phyloP scores from a whole-genome alignment of 2,797 vertebrate genomes.

The Yasuhikotakia modesta region DNA sequence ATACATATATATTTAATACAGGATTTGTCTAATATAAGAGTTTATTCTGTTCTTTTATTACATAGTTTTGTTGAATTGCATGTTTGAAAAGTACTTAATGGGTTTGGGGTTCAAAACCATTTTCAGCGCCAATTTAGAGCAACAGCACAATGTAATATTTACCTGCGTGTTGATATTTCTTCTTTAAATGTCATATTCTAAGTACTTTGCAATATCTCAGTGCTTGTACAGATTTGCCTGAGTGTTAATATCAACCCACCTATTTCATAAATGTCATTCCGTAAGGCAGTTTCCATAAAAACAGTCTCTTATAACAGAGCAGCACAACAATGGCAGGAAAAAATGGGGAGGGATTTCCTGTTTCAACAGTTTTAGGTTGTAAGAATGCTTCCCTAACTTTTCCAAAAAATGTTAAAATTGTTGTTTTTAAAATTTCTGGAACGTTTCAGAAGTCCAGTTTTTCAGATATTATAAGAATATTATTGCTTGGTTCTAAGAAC shows the following conservation, averaged over 20 bases:
- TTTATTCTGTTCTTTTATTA: background rate
- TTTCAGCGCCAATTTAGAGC: background rate
- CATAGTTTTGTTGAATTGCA: background rate
- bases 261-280: background rate
- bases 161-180: background rate
- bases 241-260: background rate
- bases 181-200: conserved; percentile 8
- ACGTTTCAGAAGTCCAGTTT: too few relatives aligned
- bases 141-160: conserved; percentile 9
- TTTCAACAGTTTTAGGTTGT: background rate
- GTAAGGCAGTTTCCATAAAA: too few relatives aligned
- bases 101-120: background rate
- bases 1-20: too few relatives aligned
- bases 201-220: conserved; percentile 1
- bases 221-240: background rate
- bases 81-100: background rate
- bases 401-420: too few relatives aligned
- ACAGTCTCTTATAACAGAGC: too few relatives aligned
- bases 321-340: too few relatives aligned
- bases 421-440: too few relatives aligned
- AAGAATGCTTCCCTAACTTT: too few relatives aligned
- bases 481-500: too few relatives aligned
- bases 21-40: background rate
- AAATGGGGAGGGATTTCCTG: background rate
- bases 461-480: too few relatives aligned